Base-by-base conservation (phyloP, 2,797 vertebrate genomes). In the Gymnopithys bicolor region DNA sequence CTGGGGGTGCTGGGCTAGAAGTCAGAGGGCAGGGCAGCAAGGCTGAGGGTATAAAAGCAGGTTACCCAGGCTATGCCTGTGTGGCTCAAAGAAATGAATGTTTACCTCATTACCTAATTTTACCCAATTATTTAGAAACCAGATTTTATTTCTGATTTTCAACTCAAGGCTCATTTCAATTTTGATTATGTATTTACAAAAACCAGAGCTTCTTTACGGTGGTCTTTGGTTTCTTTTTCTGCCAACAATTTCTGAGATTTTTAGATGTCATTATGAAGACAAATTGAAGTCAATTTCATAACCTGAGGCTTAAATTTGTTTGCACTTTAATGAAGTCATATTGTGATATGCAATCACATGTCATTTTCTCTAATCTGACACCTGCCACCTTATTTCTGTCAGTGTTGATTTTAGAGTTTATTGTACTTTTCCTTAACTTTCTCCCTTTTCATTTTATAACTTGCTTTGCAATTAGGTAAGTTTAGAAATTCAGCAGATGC, bases 321-420 rank as follows among this genome's bases (percentile, higher is more conserved):
- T 84, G 58, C 78, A 43, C 83, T 96, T 95, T 91, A 93, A 94
- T 71, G 81, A 94, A 91, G 30, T 70, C 58, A 86, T 49, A 77
- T 39, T 25, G 27, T 85, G 24, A 32, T 59, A 49, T 45, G 43
- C 37, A 94, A 60, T 93, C 75, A 70, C 59, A 81, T 63, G 41
- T 93, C 87, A 83, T 23, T 90, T 91, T 88, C 91, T 79, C 75
- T 88, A 76, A 88, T 77, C 69, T 90, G 95, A 64, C 84, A 95
- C 63, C 70, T 94, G 77, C 69, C 90, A 84, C 82, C 93, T 96
- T 93, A 55, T 74, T 95, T 91, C 63, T 51, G 33, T 49, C 69
- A 66, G 10, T 68, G 45, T 55, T 78, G 71, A 59, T 59, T 76
- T 90, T 10, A 51, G 70, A 83, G 39, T 80, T 87, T 86, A 51